phyloP scores from a whole-genome alignment of 2,797 vertebrate species.

The Cheirogaleus major region DNA sequence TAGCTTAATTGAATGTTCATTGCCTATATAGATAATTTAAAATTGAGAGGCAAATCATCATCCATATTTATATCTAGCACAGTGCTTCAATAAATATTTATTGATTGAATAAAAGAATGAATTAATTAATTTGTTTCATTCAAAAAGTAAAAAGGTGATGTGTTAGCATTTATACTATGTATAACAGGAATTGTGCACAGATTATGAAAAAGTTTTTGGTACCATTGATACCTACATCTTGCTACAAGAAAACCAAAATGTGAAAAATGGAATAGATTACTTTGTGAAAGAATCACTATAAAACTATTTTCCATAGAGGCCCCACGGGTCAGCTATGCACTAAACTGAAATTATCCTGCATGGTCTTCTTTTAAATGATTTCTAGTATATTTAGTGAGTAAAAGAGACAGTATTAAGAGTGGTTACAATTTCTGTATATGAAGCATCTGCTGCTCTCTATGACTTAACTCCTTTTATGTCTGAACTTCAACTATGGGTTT shows the following conservation, averaged over 20 bases:
- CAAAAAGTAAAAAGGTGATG: slow-evolving; percentile 1
- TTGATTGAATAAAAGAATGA: slow-evolving; percentile 53
- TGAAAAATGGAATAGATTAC: neutral
- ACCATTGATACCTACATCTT: neutral
- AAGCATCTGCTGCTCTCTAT: neutral
- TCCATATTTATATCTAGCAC: neutral
- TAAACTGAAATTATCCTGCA: neutral
- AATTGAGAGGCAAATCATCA: neutral
- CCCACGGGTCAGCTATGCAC: neutral
- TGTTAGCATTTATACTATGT: neutral
- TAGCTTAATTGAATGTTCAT: slow-evolving; percentile 6
- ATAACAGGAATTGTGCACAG: neutral
- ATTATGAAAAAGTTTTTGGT: neutral
- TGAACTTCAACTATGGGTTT: neutral
- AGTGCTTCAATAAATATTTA: slow-evolving; percentile 40
- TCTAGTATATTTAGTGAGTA: neutral
- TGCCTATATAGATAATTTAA: slow-evolving; percentile 48
- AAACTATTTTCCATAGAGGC: neutral
- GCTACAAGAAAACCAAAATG: neutral
- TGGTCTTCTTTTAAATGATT: neutral
- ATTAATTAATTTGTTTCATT: slow-evolving; percentile 29
- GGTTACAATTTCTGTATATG: neutral
- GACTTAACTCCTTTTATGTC: neutral
- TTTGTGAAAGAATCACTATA: neutral
- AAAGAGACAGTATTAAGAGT: neutral